Evolutionary conservation across 1,140 invertebrate genomes (phyloP).

Genomic region (Orussus abietinus): DNA sequence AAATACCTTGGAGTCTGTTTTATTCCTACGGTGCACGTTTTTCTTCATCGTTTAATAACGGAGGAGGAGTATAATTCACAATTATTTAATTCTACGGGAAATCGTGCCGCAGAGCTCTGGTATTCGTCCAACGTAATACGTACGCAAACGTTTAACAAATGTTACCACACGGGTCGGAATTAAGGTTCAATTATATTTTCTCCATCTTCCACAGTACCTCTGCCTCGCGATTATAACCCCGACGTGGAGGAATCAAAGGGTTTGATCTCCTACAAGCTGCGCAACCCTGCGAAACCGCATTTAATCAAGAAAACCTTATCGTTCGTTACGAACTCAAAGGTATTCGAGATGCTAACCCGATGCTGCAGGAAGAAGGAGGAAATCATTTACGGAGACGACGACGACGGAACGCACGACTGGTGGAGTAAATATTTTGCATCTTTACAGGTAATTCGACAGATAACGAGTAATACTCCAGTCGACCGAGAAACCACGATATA

Average conservation of each 20-base stretch:
- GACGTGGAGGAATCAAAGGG: conserved; percentile 31
- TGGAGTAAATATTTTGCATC: conserved; percentile 77
- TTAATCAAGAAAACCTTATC: too few relatives aligned
- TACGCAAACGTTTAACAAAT: too few relatives aligned
- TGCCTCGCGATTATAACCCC: conserved; percentile 27
- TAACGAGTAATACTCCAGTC: too few relatives aligned
- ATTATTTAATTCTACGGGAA: too few relatives aligned
- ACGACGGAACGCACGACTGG: conserved; percentile 65
- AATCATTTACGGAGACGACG: conserved; percentile 21
- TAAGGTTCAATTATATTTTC: conserved; percentile 5
- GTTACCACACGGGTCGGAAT: too few relatives aligned
- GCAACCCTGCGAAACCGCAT: too few relatives aligned
- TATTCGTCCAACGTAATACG: too few relatives aligned
- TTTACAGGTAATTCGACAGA: conserved; percentile 44
- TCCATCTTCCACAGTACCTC: conserved; percentile 19
- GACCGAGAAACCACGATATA: too few relatives aligned
- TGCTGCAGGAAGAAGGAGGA: conserved; percentile 11
- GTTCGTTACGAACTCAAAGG: too few relatives aligned
- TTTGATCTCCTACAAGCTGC: conserved; percentile 36
- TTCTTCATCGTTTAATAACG: conserved; percentile 41
- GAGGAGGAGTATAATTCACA: conserved; percentile 37
- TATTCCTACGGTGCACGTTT: conserved; percentile 36
- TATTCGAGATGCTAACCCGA: too few relatives aligned
- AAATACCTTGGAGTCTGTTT: conserved; percentile 55
- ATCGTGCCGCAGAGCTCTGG: too few relatives aligned